A percentile compares a stretch with the other conserved stretches of the same genome.
phyloP scores from a whole-genome alignment of 2,797 vertebrate genomes.

The Sebastes ruberrimus region DNA sequence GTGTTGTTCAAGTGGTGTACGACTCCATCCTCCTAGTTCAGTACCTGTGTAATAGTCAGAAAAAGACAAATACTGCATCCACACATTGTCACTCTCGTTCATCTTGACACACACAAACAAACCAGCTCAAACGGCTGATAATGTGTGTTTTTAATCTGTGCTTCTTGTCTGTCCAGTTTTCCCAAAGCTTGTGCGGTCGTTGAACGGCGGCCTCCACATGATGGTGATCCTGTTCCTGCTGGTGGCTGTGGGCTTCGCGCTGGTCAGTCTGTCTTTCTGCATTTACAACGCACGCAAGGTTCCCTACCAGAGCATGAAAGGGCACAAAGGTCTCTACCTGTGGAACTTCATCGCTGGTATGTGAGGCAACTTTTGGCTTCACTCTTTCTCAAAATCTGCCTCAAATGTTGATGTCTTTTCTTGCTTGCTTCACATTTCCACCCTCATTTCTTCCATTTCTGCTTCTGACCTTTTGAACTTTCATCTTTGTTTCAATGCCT shows the following conservation, averaged over 20 bases:
- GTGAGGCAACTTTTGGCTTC: background rate
- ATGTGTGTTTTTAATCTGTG: background rate
- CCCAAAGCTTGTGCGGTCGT: slow-evolving; percentile 88
- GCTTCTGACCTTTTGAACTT: background rate
- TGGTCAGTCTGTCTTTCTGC: slow-evolving; percentile 93
- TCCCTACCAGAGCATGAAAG: slow-evolving; percentile 94
- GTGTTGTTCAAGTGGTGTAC: no score
- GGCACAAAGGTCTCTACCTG: slow-evolving; percentile 91
- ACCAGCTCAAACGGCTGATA: no score
- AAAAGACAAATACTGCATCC: no score
- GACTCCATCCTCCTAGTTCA: no score
- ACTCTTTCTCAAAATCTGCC: background rate
- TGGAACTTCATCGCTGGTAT: slow-evolving; percentile 95
- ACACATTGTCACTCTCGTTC: no score
- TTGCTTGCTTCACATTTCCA: background rate
- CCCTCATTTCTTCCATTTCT: background rate
- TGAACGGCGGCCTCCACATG: slow-evolving; percentile 90
- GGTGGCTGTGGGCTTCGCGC: slow-evolving; percentile 86
- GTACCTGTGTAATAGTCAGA: no score
- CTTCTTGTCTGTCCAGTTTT: slow-evolving; percentile 85
- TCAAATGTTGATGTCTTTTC: background rate
- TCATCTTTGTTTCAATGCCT: rapidly evolving
- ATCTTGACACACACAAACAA: no score
- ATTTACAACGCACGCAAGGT: slow-evolving; percentile 93
- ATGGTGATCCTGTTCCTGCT: slow-evolving; percentile 91